Percentiles rank a stretch among this genome's conserved stretches.
Conservation (phyloP, 2,797 vertebrate species). For the Acanthornis magna region DNA sequence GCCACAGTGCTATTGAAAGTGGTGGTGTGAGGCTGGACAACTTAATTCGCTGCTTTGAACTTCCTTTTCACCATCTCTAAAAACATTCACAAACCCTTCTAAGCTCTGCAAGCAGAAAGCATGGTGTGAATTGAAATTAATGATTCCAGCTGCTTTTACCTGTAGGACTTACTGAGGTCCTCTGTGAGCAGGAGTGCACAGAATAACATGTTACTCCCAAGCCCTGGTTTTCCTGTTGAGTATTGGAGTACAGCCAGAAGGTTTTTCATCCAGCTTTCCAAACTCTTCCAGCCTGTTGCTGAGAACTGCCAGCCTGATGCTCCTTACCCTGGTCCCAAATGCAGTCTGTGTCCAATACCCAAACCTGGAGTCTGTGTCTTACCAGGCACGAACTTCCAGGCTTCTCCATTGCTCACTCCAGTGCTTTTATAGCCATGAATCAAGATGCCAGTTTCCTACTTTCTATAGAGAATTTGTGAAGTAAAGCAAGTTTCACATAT, state of each 20-base stretch:
- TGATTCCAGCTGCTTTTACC: background rate
- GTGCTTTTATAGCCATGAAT: background rate
- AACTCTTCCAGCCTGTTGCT: background rate
- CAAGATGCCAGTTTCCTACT: background rate
- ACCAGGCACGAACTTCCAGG: background rate
- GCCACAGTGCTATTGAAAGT: background rate
- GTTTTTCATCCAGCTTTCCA: background rate
- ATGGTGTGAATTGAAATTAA: background rate
- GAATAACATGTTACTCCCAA: background rate
- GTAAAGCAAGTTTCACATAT: background rate
- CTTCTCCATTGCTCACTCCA: background rate
- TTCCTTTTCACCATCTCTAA: background rate
- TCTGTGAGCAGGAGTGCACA: background rate
- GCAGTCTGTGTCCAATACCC: accelerated
- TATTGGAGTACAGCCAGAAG: background rate
- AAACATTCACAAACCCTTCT: background rate
- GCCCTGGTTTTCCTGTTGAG: background rate
- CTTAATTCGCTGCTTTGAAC: background rate
- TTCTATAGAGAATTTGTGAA: background rate
- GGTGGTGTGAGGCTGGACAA: background rate
- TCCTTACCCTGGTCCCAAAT: background rate
- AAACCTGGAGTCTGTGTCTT: background rate
- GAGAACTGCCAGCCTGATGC: background rate
- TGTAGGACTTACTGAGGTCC: accelerated
- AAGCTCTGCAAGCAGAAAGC: background rate